These are phyloP conservation scores for Chloropsis cyanopogon DNA, from an alignment of 2,113 vertebrate species.

Conservation along the genomic window DNA sequence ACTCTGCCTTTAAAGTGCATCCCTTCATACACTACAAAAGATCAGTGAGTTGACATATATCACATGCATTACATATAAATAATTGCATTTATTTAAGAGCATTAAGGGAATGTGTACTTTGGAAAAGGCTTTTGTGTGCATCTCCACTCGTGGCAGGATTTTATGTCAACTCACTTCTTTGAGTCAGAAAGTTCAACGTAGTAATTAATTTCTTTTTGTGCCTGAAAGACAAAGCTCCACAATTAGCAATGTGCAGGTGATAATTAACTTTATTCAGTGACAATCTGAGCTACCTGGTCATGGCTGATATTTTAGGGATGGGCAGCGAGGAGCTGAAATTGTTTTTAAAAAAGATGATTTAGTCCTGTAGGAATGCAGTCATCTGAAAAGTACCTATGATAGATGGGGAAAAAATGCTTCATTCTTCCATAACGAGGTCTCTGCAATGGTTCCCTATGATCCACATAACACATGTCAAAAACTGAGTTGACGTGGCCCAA, in stretches of 20 bases:
- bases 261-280: background rate
- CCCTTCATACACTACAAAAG: background rate
- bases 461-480: slow-evolving; percentile 60
- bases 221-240: background rate
- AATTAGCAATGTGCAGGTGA: background rate
- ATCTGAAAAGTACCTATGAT: slow-evolving; percentile 52
- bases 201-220: background rate
- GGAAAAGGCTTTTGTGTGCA: background rate
- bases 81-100: background rate
- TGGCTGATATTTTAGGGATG: background rate
- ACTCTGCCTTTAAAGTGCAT: background rate
- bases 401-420: slow-evolving; percentile 58
- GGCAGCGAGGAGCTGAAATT: background rate
- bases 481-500: slow-evolving; percentile 26
- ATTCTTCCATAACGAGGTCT: slow-evolving; percentile 33
- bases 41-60: background rate
- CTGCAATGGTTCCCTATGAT: slow-evolving; percentile 16
- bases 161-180: background rate
- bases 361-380: slow-evolving; percentile 33
- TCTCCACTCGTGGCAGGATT: background rate
- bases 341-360: background rate
- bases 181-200: background rate
- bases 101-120: background rate
- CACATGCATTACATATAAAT: background rate
- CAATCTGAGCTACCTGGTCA: background rate